A percentile compares a stretch with the other conserved stretches of the same genome.
Conservation (phyloP, 2,888 invertebrate genomes). For the Phengaris arion region DNA sequence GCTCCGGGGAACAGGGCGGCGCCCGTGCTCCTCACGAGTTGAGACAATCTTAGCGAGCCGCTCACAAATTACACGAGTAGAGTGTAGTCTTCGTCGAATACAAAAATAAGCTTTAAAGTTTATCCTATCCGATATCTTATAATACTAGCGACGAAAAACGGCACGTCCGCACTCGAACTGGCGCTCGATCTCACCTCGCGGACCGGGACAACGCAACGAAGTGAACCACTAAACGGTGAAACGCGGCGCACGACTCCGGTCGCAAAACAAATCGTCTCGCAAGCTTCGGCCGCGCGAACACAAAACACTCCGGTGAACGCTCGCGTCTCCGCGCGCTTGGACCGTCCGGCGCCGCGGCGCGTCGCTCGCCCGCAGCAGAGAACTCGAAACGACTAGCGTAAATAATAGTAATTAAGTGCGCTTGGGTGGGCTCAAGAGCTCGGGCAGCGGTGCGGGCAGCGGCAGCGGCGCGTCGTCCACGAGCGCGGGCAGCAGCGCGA, state of each 20-base stretch:
- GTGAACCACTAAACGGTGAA: conserved; percentile 55
- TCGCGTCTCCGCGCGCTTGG: conserved; percentile 64
- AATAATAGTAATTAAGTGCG: conserved; percentile 68
- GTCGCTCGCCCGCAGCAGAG: conserved; percentile 57
- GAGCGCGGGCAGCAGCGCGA: conserved; percentile 76
- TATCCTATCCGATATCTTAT: conserved; percentile 73
- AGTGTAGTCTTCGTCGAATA: conserved; percentile 74
- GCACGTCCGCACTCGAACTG: conserved; percentile 66
- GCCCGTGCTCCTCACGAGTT: conserved; percentile 54
- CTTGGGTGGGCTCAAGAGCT: conserved; percentile 74
- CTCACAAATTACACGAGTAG: conserved; percentile 68
- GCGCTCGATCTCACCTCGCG: conserved; percentile 56
- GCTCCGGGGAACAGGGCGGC: conserved; percentile 74
- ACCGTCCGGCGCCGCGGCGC: conserved; percentile 57
- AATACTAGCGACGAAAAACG: conserved; percentile 70
- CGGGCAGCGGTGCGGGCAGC: conserved; percentile 76
- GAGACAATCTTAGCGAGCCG: conserved; percentile 39
- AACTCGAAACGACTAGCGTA: conserved; percentile 65
- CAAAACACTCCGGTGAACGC: conserved; percentile 69
- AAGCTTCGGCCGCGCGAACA: conserved; percentile 75
- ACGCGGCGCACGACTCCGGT: conserved; percentile 64
- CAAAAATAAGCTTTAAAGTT: conserved; percentile 79
- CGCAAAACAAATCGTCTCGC: conserved; percentile 74
- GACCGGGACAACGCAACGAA: conserved; percentile 58
- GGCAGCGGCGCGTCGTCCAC: conserved; percentile 74